Conservation (phyloP, 2,888 invertebrate genomes). For the Perizoma flavofasciatum region DNA sequence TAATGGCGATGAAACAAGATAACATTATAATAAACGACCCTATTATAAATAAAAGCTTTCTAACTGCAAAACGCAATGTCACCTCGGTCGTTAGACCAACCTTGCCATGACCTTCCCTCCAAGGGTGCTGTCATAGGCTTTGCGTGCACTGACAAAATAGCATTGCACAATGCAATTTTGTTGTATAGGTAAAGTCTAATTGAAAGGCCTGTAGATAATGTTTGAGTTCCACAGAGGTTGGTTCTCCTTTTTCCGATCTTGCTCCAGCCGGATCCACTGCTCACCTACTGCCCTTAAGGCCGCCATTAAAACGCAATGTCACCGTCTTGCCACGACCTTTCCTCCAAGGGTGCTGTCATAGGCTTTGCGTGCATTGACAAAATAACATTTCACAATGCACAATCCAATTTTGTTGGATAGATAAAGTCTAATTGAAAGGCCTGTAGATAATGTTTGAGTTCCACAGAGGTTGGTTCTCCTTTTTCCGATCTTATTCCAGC, state of each 20-base stretch:
- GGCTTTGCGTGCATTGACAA: conserved; percentile 2
- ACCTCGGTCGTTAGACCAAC: conserved; percentile 3
- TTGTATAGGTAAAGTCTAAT: conserved; percentile 1
- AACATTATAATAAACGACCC: neutral
- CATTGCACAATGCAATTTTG: conserved; percentile 11
- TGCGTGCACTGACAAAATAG: neutral
- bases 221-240: neutral
- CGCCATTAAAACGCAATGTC: conserved; percentile 11
- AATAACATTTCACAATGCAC: too few species aligned
- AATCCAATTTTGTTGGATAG: conserved; percentile 17
- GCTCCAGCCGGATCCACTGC: too few species aligned
- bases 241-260: neutral
- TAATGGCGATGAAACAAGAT: neutral
- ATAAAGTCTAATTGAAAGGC: too few species aligned
- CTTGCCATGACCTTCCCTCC: conserved; percentile 5
- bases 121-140: conserved; percentile 13
- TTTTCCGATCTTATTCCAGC: neutral
- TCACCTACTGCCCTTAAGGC: too few species aligned
- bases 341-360: conserved; percentile 12
- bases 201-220: too few species aligned
- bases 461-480: neutral
- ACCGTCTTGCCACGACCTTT: conserved; percentile 7
- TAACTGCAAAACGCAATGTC: conserved; percentile 8
- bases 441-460: neutral
- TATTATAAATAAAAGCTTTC: conserved; percentile 1